Percentiles rank a stretch among this genome's conserved stretches.
phyloP scores from a whole-genome alignment of 2,797 vertebrate genomes.

The Schizopygopsis pylzovi region DNA sequence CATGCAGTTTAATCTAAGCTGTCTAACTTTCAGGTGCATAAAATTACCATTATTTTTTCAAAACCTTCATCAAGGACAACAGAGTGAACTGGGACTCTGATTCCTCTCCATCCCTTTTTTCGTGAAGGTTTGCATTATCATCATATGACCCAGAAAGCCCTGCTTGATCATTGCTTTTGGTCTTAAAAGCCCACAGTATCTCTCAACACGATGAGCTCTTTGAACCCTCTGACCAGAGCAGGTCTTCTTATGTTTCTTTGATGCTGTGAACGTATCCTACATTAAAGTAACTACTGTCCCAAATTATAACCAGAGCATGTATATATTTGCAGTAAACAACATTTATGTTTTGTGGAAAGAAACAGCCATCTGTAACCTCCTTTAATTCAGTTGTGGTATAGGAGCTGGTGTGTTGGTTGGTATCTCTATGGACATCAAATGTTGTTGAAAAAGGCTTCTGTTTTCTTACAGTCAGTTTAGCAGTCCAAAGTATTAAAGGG shows the following conservation, averaged over 20 bases:
- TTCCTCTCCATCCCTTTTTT: not conserved
- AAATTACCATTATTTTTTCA: not conserved
- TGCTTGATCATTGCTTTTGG: not conserved
- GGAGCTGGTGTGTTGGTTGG: not conserved
- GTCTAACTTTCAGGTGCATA: not conserved
- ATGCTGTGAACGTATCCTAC: no score
- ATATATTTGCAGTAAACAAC: no score
- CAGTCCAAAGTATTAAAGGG: not conserved
- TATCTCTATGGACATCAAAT: not conserved
- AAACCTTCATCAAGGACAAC: not conserved
- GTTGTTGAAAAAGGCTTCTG: not conserved
- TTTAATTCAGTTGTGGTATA: not conserved
- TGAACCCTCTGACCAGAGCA: no score
- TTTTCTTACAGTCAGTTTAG: not conserved
- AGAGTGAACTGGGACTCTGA: not conserved
- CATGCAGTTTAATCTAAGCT: conserved; percentile 13
- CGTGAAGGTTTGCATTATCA: conserved; percentile 7
- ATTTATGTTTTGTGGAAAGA: no score
- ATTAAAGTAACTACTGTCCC: no score
- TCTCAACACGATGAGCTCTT: no score
- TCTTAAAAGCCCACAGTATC: no score
- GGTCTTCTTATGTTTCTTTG: no score
- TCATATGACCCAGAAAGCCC: not conserved
- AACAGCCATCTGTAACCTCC: not conserved
- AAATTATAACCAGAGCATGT: no score